phyloP scores from a whole-genome alignment of 2,888 invertebrate species.

The Megastigmus dorsalis region DNA sequence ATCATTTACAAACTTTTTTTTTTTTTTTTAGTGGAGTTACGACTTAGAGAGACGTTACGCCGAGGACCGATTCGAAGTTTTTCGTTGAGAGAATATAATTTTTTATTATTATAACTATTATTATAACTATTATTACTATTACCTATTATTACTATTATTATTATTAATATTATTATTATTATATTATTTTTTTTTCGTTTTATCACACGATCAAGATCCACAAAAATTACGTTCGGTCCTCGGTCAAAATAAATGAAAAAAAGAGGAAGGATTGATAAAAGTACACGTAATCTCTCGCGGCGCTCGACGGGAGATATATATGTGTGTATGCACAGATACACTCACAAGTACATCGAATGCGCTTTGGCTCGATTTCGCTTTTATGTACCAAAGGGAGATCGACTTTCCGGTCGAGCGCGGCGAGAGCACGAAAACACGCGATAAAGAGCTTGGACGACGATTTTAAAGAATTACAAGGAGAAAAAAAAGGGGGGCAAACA shows the following conservation, averaged over 20 bases:
- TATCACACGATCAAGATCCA: constrained; percentile 8
- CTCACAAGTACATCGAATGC: neutral
- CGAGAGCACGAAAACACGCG: constrained; percentile 44
- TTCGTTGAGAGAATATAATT: constrained; percentile 44
- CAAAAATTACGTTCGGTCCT: constrained; percentile 52
- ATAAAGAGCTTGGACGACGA: constrained; percentile 39
- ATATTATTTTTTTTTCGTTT: constrained; percentile 28
- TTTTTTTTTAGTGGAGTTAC: constrained; percentile 25
- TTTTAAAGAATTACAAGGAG: constrained; percentile 2
- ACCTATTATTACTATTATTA: constrained; percentile 35
- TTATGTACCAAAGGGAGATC: neutral
- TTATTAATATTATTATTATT: constrained; percentile 13
- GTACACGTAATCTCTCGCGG: constrained; percentile 2
- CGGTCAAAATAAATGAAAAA: constrained; percentile 43
- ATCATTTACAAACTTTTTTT: constrained; percentile 5
- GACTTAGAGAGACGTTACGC: constrained; percentile 25
- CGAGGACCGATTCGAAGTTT: constrained; percentile 51
- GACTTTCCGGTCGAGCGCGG: constrained; percentile 12
- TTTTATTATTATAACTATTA: constrained; percentile 34
- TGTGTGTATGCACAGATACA: too few relatives aligned
- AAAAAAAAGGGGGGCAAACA: constrained; percentile 11
- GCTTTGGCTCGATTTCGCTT: neutral
- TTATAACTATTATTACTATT: constrained; percentile 16
- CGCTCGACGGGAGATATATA: constrained; percentile 20
- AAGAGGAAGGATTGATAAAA: constrained; percentile 49